Percentiles rank a stretch among this genome's conserved stretches.
Conservation (phyloP, 2,113 vertebrate genomes). For the Sigmodon hispidus region DNA sequence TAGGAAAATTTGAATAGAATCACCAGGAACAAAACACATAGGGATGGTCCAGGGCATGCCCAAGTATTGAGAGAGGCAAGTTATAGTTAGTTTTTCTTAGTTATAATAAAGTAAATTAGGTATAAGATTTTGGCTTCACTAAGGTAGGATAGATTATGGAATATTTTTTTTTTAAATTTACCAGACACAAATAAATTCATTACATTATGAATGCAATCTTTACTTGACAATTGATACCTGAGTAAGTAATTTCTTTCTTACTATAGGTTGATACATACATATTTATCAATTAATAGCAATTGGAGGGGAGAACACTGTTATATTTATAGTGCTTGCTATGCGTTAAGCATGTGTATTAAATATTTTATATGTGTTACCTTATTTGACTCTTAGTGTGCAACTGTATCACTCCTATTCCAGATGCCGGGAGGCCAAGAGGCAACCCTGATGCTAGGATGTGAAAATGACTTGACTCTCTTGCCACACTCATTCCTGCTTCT, state of each 20-base stretch:
- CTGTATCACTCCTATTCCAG: background rate
- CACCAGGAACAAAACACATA: conserved; percentile 38
- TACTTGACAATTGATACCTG: too few relatives aligned
- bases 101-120: too few relatives aligned
- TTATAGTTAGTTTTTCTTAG: too few relatives aligned
- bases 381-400: background rate
- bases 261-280: background rate
- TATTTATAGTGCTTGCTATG: background rate
- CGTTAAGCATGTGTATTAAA: background rate
- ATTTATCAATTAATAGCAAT: conserved; percentile 10
- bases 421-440: background rate
- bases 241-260: conserved; percentile 15
- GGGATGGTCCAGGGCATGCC: background rate
- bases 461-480: background rate
- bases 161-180: too few relatives aligned
- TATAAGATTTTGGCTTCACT: too few relatives aligned
- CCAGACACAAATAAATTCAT: too few relatives aligned
- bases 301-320: background rate
- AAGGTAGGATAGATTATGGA: too few relatives aligned
- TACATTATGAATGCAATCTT: too few relatives aligned
- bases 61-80: too few relatives aligned
- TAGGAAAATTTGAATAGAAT: conserved; percentile 7
- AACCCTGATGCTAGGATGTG: background rate
- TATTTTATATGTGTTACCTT: background rate
- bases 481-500: background rate